Evolutionary conservation across 2,797 vertebrate genomes (phyloP), one percentile per base, ranked within the genome.

Genomic region (Phyllotis vaccarum): DNA sequence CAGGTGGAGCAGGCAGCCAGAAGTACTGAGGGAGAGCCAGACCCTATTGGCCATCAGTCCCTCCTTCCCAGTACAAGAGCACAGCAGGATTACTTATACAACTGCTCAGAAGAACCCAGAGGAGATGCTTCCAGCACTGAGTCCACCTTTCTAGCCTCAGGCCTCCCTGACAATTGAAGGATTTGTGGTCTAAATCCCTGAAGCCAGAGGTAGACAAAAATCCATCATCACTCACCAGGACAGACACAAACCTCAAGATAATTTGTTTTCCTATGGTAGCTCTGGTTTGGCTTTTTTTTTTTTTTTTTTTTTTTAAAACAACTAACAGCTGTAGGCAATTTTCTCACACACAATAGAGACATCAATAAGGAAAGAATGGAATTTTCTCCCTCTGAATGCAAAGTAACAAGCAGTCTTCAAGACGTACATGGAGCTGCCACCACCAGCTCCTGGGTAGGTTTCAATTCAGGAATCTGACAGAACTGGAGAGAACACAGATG

Each of bases 211-310:
- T 46, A 97, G 93, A 97, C 83, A 97, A 92, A 97, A 97, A 97
- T 91, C 83, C 90, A 97, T 96, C 91, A 6, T 98, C 95, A 96
- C 93, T 97, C 93, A 90, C 97, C 94, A 96, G 93, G 93, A 96
- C 89, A 96, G 94, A 96, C 46, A 93, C 60, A 97, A 97, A 97
- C 96, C 97, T 97, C 97, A 97, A 89, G 86, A 96, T 96, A 97
- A 97, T 97, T 97, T 98, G 95, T 97, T 98, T 97, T 97, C 94
- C 96, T 97, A 93, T 96, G 95, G 96, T 97, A 96, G 86, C 78
- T 94, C 94, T 97, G 94, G 97, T 97, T 97, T 97, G 96, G 97
- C 94, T 95, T 79, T 79, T 74, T 68, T 19, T 96, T 95, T 72
- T 72, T 70, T 70, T 40, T 66, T 64, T 31, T 66, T 66, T 34